Base-by-base conservation (phyloP, 2,888 invertebrate genomes). In the Apamea anceps region DNA sequence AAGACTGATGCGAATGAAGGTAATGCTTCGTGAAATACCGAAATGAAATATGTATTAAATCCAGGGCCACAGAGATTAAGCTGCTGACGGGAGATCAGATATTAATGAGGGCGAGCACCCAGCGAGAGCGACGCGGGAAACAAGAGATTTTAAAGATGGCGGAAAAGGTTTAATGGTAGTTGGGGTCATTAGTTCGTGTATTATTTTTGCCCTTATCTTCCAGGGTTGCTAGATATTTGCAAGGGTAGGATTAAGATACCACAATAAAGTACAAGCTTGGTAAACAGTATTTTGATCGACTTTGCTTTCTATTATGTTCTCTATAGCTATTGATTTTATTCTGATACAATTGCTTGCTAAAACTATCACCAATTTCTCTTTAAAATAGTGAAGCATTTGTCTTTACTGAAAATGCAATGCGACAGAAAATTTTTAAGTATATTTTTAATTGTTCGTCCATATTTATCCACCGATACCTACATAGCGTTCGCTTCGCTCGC, bases 11-110 rank as follows among this genome's bases (percentile, higher is more conserved):
- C 84, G 76, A 84, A 86, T 88, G 90, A 93, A 92, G 92, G 94
- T 93, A 94, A 94, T 94, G 93, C 94, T 90, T 93, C 91, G 94
- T 93, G 93, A 94, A 95, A 95, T 95, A 95, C 95, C 94, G 94
- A 96, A 96, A 96, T 96, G 95, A 96, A 96, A 96, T 96, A 96
- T 95, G 96, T 96, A 96, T 96, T 96, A 96, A 96, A 95, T 93
- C 94, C 92, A 94, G 92, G 94, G 92, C 92, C 93, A 93, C 92
- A 90, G 92, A 93, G 94, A 95, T 96, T 95, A 95, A 95, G 94
- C 92, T 90, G 91, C 87, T 91, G 91, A 90, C 90, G 91, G 90
- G 86, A 92, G 93, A 94, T 94, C 93, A 93, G 94, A 95, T 96
- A 95, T 95, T 95, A 94, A 93, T 85, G 91, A 88, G 80, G 87